phyloP scores from a whole-genome alignment of 2,113 vertebrate genomes.

The Macroglossus sobrinus region DNA sequence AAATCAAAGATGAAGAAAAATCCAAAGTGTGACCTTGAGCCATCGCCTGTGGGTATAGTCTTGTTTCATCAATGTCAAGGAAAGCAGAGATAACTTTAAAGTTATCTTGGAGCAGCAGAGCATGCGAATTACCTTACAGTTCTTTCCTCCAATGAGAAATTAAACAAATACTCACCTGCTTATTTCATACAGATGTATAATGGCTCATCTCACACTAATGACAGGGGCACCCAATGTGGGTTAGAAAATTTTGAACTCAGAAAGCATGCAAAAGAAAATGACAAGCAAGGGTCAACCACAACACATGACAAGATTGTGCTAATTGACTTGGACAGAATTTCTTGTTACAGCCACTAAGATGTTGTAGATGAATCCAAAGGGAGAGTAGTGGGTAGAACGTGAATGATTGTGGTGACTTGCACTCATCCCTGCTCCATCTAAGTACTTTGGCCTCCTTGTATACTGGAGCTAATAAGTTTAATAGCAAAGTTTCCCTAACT shows the following conservation, averaged over 20 bases:
- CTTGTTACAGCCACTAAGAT: background rate
- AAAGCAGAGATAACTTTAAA: constrained; percentile 63
- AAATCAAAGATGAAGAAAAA: constrained; percentile 73
- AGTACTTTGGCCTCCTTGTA: background rate
- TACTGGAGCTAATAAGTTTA: background rate
- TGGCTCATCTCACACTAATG: constrained; percentile 25
- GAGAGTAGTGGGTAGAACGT: background rate
- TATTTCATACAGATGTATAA: constrained; percentile 15
- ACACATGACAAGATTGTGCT: background rate
- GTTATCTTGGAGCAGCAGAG: constrained; percentile 24
- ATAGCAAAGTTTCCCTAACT: background rate
- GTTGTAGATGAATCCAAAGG: background rate
- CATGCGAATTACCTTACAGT: constrained; percentile 62
- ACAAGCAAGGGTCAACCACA: constrained; percentile 18
- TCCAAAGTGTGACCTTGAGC: constrained; percentile 71
- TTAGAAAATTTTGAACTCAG: constrained; percentile 15
- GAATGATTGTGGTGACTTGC: background rate
- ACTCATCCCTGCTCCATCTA: background rate
- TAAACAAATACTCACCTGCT: constrained; percentile 36
- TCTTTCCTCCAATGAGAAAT: constrained; percentile 38
- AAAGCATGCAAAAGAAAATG: constrained; percentile 43
- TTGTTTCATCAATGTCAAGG: constrained; percentile 69
- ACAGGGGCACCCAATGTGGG: background rate
- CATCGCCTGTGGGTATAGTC: constrained; percentile 58
- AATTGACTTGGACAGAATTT: constrained; percentile 35